Evolutionary conservation across 1,140 invertebrate species (phyloP).

Genomic region (Leptopilina boulardi): DNA sequence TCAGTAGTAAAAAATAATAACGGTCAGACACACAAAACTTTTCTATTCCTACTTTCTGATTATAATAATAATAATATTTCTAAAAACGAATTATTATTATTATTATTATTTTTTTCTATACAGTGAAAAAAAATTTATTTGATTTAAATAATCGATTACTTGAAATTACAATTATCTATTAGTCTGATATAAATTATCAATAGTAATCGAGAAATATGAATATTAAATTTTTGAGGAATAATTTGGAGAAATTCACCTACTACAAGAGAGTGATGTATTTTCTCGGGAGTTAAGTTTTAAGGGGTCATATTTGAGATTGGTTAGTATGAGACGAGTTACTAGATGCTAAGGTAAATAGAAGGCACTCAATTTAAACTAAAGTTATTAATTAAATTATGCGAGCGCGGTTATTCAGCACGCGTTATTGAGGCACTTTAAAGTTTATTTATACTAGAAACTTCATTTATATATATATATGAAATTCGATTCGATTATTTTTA

Average conservation of each 20-base stretch:
- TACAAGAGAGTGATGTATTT: not conserved
- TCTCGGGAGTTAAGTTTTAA: conserved; percentile 1
- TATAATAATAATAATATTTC: too few relatives aligned
- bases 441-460: not conserved
- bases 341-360: not conserved
- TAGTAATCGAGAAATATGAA: not conserved
- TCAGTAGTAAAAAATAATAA: too few relatives aligned
- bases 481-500: too few relatives aligned
- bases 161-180: too few relatives aligned
- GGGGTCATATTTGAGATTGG: not conserved
- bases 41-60: too few relatives aligned
- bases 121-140: too few relatives aligned
- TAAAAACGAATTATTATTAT: too few relatives aligned
- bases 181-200: too few relatives aligned
- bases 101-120: too few relatives aligned
- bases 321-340: not conserved
- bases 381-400: conserved; percentile 14
- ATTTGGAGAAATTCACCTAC: not conserved
- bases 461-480: too few relatives aligned
- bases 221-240: not conserved
- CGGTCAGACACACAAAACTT: too few relatives aligned
- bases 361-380: not conserved
- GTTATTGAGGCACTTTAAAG: conserved; percentile 10
- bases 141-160: too few relatives aligned
- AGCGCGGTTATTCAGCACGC: not conserved